These are phyloP conservation scores for Rhopilema esculentum DNA, from an alignment of 30 jellyfish, hydroid and myxozoan genomes.

Conservation along the genomic window DNA sequence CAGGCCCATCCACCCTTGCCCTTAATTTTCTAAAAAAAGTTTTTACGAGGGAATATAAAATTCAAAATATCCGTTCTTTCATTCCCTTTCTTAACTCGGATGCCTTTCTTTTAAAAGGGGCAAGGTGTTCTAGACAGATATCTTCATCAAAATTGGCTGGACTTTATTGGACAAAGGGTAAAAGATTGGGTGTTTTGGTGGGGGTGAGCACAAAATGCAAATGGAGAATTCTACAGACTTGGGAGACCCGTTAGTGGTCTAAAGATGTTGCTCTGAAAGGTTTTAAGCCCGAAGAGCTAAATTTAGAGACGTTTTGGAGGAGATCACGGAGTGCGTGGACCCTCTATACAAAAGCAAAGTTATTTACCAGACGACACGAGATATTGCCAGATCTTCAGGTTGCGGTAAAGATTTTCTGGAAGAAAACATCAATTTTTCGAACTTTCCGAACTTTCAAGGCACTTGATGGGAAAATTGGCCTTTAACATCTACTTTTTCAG, in stretches of 20 bases:
- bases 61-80: background rate
- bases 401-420: background rate
- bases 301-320: background rate
- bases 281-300: background rate
- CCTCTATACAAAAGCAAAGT: background rate
- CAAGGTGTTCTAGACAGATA: background rate
- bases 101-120: background rate
- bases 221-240: background rate
- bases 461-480: background rate
- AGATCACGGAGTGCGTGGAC: background rate
- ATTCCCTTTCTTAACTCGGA: background rate
- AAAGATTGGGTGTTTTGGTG: background rate
- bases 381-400: background rate
- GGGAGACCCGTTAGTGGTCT: background rate
- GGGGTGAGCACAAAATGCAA: background rate
- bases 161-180: background rate
- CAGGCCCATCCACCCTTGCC: background rate
- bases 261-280: background rate
- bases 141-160: background rate
- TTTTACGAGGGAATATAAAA: background rate
- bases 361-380: background rate
- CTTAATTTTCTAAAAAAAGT: background rate
- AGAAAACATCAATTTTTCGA: background rate
- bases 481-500: background rate
- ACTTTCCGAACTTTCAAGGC: background rate